Base-by-base conservation (phyloP, 2,797 vertebrate species). In the Hypotaenidia philippensis region DNA sequence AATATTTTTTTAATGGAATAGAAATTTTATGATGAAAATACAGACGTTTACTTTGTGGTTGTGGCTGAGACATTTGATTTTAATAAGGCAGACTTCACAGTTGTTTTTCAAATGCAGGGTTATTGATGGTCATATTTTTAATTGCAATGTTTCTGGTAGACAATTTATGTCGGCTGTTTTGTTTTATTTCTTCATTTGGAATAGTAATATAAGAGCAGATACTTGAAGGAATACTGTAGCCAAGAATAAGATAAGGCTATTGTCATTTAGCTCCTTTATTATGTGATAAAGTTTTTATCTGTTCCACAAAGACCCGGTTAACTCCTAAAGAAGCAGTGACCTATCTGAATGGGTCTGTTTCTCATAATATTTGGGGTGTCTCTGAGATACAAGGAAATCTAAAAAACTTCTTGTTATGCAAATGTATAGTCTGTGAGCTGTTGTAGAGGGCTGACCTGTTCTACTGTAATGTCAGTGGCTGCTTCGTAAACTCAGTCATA, bases 111-210 rank as follows among this genome's bases (percentile, higher is more conserved):
- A 89, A 80, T 52, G 6, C 19, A 53, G 25, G 7, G 6, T 84
- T 87, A 74, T 85, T 92, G 56, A 56, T 83, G 75, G 90, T 87
- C 71, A 57, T 56, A 64, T 74, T 79, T 94, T 79, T 90, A 79
- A 82, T 82, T 93, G 15, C 12, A 74, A 17, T 9, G 3, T 84
- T 87, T 86, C 71, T 77, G 84, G 57, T 36, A 74, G 81, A 45
- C 5, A 19, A 31, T 66, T 70, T 45, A 40, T 40, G 5, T 70
- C 49, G 21, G 10, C 36, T 82, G 21, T 14, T 52, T 45, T 86
- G 31, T 65, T 75, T 94, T 79, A 4, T 50, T 85, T 9, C 8
- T 83, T 14, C 5, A 10, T 87, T 86, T 82, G 50, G 21, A 72
- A 59, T 22, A 64, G 32, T 55, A 78, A 26, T 79, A 6, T 52